These are phyloP conservation scores for Daphoenositta chrysoptera DNA, from an alignment of 2,113 vertebrate species.

Conservation along the genomic window DNA sequence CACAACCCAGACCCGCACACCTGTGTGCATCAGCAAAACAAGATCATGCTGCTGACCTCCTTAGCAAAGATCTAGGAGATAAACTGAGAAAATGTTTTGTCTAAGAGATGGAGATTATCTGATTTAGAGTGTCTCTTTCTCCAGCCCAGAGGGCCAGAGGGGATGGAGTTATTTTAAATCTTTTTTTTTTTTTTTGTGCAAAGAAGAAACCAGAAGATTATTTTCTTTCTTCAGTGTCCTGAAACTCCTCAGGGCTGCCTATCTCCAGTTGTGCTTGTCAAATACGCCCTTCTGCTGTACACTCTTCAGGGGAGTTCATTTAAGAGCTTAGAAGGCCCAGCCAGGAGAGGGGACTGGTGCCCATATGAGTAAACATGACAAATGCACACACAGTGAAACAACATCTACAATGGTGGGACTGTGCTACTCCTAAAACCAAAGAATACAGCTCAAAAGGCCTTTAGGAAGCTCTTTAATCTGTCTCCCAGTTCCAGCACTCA, in stretches of 20 bases:
- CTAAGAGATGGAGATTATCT: conserved; percentile 57
- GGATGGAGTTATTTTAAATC: conserved; percentile 35
- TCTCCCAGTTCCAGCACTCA: not conserved
- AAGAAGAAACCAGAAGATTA: conserved; percentile 57
- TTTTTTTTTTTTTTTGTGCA: conserved; percentile 42
- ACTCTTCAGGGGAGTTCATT: conserved; percentile 42
- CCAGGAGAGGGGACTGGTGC: not conserved
- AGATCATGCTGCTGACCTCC: conserved; percentile 8
- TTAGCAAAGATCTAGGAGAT: conserved; percentile 45
- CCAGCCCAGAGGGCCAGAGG: conserved; percentile 47
- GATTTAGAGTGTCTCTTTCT: conserved; percentile 52
- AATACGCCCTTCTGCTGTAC: conserved; percentile 33
- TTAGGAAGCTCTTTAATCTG: not conserved
- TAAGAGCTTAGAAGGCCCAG: conserved; percentile 51
- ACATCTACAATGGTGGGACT: not conserved
- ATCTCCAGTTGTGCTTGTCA: conserved; percentile 61
- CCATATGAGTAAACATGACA: not conserved
- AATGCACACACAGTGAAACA: not conserved
- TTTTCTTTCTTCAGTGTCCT: conserved; percentile 53
- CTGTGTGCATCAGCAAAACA: not conserved
- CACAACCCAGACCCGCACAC: not conserved
- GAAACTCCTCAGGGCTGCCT: conserved; percentile 57
- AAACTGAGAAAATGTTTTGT: conserved; percentile 21
- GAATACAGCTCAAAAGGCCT: not conserved
- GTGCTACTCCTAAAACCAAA: not conserved